phyloP scores from a whole-genome alignment of 2,113 vertebrate species.

The Suricata suricatta region DNA sequence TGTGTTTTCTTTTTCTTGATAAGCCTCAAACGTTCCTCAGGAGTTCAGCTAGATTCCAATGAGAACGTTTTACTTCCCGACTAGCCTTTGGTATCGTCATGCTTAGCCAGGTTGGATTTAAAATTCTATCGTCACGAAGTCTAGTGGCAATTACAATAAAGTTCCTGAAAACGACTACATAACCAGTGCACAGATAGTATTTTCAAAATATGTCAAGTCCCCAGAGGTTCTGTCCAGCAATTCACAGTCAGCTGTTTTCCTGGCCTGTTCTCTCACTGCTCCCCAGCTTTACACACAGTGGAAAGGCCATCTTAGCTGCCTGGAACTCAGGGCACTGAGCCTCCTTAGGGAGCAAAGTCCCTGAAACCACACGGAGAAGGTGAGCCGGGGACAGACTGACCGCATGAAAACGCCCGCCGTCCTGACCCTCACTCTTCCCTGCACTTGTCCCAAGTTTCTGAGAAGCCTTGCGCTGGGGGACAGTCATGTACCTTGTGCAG shows the following conservation, averaged over 20 bases:
- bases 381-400: background rate
- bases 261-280: background rate
- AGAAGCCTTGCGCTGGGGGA: background rate
- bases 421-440: background rate
- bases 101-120: background rate
- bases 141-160: background rate
- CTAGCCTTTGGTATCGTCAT: background rate
- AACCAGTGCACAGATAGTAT: background rate
- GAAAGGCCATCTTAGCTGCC: background rate
- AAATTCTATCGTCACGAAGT: background rate
- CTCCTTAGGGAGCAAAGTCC: background rate
- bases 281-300: background rate
- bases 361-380: background rate
- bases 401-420: fast-evolving
- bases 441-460: background rate
- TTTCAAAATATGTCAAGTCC: background rate
- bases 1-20: background rate
- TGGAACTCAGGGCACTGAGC: background rate
- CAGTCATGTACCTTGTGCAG: slow-evolving; percentile 53
- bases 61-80: background rate
- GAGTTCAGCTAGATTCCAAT: background rate
- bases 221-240: no score
- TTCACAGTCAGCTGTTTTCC: background rate
- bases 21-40: background rate
- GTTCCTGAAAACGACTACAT: background rate